Conservation (phyloP, 2,888 invertebrate genomes). For the Desoria tigrina region DNA sequence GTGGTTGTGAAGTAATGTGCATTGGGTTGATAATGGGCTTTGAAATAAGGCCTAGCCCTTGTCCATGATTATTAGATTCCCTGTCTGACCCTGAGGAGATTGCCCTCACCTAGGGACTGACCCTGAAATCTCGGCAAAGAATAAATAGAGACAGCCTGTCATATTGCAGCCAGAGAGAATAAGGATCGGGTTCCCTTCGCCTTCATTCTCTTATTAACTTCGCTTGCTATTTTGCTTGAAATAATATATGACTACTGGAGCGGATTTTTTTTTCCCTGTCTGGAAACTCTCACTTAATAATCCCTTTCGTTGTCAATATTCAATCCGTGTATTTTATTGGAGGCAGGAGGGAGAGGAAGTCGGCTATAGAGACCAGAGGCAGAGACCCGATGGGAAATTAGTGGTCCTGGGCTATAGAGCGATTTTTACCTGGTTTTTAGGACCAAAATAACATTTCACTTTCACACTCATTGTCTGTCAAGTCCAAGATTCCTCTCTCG, state of each 20-base stretch:
- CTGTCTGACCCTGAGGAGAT: constrained; percentile 40
- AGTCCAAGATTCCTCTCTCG: too few species aligned
- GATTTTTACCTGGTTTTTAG: too few species aligned
- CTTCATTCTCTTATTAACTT: background rate
- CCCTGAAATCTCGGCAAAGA: constrained; percentile 9
- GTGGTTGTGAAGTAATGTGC: background rate
- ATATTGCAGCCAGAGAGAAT: constrained; percentile 1
- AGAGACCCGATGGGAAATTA: too few species aligned
- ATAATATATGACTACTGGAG: too few species aligned
- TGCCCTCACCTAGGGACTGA: constrained; percentile 30
- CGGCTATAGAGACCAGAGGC: too few species aligned
- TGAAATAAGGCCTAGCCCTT: background rate
- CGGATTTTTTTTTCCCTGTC: constrained; percentile 1
- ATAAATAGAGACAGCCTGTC: constrained; percentile 5
- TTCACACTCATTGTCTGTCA: constrained; percentile 11
- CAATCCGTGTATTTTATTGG: constrained; percentile 1
- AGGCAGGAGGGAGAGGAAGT: background rate
- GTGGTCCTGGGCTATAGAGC: too few species aligned
- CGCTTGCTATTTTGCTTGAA: too few species aligned
- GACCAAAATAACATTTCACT: constrained; percentile 13
- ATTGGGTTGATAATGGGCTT: background rate
- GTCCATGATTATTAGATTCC: constrained; percentile 7
- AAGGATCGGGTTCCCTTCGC: background rate
- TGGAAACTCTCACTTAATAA: constrained; percentile 14
- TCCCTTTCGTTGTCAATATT: background rate